Base-by-base conservation (phyloP, 2,797 vertebrate genomes). In the Percopsis omiscomaycus region DNA sequence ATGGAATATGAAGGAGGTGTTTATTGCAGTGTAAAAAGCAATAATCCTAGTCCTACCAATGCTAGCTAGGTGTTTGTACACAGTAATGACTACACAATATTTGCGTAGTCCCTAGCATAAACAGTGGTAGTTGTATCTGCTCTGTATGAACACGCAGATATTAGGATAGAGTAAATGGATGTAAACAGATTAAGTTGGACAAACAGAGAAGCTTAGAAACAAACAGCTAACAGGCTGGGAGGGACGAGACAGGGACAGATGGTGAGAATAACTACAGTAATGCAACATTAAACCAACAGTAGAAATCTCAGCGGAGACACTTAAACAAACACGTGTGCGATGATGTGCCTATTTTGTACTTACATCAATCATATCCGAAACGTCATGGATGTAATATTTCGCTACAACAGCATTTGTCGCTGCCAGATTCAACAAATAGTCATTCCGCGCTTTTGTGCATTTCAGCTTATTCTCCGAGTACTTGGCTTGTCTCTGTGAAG, bases 401-500 rank as follows among this genome's bases (percentile, higher is more conserved):
- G 95, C 94, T 84, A 98, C 96, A 3, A 97, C 95, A 0, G 96
- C 95, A 0, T 99, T 99, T 62, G 96, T 95, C 59, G 97, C 97
- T 5, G 95, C 94, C 87, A 98, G 92, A 86, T 97, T 99, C 88
- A 99, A 91, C 89, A 99, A 88, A 89, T 98, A 99, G 90, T 99
- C 97, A 0, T 99, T 98, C 73, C 97, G 93, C 74, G 97, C 96
- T 84, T 98, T 99, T 2, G 97, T 98, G 79, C 97, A 99, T 84
- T 99, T 99, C 88, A 99, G 93, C 85, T 99, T 99, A 91, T 99
- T 99, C 81, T 99, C 98, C 0, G 96, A 99, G 64, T 99, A 99
- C 86, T 98, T 99, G 77, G 97, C 98, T 90, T 99, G 97, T 72
- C 98, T 96, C 98, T 99, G 89, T 71, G 50, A 74, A 83, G 76